These are phyloP conservation scores for Anneissia japonica DNA, from an alignment of 35 echinoderm and acorn worm species.

Conservation along the genomic window DNA sequence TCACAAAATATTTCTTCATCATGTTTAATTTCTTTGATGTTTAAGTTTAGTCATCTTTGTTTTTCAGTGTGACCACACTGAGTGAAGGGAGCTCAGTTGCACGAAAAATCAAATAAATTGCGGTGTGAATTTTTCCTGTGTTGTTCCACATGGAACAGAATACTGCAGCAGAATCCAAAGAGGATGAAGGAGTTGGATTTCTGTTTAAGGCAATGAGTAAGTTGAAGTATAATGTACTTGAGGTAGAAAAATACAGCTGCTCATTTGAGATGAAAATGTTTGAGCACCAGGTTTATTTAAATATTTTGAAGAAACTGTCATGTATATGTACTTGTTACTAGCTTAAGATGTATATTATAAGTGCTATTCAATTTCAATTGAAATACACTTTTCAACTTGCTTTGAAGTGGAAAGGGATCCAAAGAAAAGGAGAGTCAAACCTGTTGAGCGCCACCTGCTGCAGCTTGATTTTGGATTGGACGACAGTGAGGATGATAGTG, in stretches of 20 bases:
- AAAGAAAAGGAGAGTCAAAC: constrained; percentile 88
- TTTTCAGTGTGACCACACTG: too few relatives aligned
- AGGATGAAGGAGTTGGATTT: constrained; percentile 52
- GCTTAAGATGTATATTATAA: too few relatives aligned
- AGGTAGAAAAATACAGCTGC: not conserved
- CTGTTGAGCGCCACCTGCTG: constrained; percentile 74
- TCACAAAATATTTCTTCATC: too few relatives aligned
- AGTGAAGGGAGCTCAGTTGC: too few relatives aligned
- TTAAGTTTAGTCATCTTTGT: too few relatives aligned
- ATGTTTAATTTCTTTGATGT: too few relatives aligned
- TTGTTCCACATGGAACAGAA: not conserved
- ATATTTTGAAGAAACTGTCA: too few relatives aligned
- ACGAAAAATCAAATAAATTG: too few relatives aligned
- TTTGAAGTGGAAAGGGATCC: constrained; percentile 83
- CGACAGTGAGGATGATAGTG: constrained; percentile 97
- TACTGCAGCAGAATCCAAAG: not conserved
- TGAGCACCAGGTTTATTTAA: too few relatives aligned
- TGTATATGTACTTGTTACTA: too few relatives aligned
- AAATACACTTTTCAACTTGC: not conserved
- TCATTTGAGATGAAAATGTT: too few relatives aligned
- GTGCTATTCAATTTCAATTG: not conserved
- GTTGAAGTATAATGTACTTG: not conserved
- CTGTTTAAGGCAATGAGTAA: constrained; percentile 65
- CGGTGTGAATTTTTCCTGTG: too few relatives aligned
- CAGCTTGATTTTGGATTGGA: constrained; percentile 93